phyloP scores from a whole-genome alignment of 2,797 vertebrate genomes.

The Myotis vivesi region DNA sequence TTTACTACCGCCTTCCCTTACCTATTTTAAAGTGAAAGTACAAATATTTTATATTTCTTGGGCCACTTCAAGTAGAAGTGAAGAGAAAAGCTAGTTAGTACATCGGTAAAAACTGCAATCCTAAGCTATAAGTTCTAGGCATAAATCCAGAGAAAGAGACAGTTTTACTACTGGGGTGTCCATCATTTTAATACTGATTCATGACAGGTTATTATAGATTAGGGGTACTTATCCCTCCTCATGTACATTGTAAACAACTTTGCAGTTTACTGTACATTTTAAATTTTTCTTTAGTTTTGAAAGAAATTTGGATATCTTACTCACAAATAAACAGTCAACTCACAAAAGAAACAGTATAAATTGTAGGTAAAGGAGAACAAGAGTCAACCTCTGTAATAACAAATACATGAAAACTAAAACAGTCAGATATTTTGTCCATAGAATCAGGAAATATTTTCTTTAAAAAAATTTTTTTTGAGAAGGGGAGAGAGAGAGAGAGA shows the following conservation, averaged over 20 bases:
- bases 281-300: constrained; percentile 16
- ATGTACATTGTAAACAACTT: background rate
- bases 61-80: background rate
- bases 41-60: constrained; percentile 15
- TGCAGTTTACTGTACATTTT: background rate
- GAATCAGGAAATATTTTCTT: background rate
- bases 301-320: constrained; percentile 25
- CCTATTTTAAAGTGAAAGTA: constrained; percentile 10
- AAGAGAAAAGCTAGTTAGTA: constrained; percentile 16
- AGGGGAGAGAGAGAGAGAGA: background rate
- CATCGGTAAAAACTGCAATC: background rate
- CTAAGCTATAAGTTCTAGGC: background rate
- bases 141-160: constrained; percentile 3
- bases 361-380: background rate
- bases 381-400: background rate
- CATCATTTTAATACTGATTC: constrained; percentile 12
- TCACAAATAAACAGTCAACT: constrained; percentile 22
- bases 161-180: background rate
- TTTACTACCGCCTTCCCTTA: background rate
- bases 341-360: constrained; percentile 4
- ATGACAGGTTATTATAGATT: background rate
- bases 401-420: background rate
- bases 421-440: background rate
- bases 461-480: background rate
- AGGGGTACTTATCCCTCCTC: background rate